phyloP scores from a whole-genome alignment of 2,113 vertebrate species.

The Phyllostomus discolor region DNA sequence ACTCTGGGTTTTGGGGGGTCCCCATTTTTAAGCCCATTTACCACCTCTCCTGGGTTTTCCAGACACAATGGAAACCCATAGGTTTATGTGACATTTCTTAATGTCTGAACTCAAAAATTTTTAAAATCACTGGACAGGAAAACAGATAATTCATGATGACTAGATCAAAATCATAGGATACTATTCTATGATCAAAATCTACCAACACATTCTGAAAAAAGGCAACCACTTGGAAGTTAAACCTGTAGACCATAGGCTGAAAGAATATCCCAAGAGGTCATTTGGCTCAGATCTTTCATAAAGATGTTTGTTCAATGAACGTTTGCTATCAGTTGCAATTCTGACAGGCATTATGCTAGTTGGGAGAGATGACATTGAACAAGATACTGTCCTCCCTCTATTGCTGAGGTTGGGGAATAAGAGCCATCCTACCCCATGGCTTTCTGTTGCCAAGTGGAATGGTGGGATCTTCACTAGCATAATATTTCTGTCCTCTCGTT shows the following conservation, averaged over 20 bases:
- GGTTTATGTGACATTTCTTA: not conserved
- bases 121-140: not conserved
- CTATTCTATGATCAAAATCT: not conserved
- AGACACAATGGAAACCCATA: not conserved
- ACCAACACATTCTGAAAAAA: not conserved
- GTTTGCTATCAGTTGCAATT: not conserved
- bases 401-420: not conserved
- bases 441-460: not conserved
- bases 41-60: not conserved
- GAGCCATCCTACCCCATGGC: not conserved
- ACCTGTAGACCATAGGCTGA: not conserved
- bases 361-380: not conserved
- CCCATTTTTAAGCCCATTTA: not conserved
- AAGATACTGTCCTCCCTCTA: not conserved
- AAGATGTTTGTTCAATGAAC: not conserved
- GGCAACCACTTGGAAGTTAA: not conserved
- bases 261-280: not conserved
- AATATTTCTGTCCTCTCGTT: not conserved
- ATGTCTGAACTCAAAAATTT: not conserved
- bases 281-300: not conserved
- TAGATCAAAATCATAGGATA: not conserved
- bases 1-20: too few relatives aligned
- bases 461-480: not conserved
- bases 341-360: not conserved
- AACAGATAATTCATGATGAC: not conserved